Evolutionary conservation across 2,113 vertebrate genomes (phyloP).

Genomic region (Channa maculata): DNA sequence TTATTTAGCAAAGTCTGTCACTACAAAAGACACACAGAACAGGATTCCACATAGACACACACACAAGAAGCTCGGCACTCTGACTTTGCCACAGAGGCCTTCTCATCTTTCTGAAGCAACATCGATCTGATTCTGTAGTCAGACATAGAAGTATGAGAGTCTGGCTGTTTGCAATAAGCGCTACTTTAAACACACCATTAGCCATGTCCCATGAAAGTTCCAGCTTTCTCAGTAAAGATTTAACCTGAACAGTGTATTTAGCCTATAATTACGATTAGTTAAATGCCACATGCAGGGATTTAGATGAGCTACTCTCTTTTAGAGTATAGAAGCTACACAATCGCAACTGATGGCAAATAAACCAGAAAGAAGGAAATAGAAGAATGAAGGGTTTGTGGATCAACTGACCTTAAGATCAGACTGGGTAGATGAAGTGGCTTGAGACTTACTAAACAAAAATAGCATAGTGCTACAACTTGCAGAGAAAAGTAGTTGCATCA

Average conservation of each 20-base stretch:
- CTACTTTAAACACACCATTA: slow-evolving; percentile 80
- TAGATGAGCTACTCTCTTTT: slow-evolving; percentile 53
- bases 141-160: slow-evolving; percentile 66
- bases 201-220: slow-evolving; percentile 57
- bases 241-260: slow-evolving; percentile 65
- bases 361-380: slow-evolving; percentile 13
- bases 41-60: slow-evolving; percentile 7
- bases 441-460: slow-evolving; percentile 1
- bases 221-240: slow-evolving; percentile 76
- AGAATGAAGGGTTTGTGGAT: slow-evolving; percentile 19
- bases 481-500: too few relatives aligned
- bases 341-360: slow-evolving; percentile 30
- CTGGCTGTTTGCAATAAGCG: slow-evolving; percentile 47
- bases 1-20: slow-evolving; percentile 47
- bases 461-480: too few relatives aligned
- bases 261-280: slow-evolving; percentile 65
- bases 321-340: slow-evolving; percentile 31
- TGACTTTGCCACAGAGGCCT: slow-evolving; percentile 48
- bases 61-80: not conserved
- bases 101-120: slow-evolving; percentile 64
- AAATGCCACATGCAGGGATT: slow-evolving; percentile 57
- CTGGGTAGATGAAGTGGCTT: not conserved
- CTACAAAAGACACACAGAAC: slow-evolving; percentile 34
- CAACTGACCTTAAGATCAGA: slow-evolving; percentile 14
- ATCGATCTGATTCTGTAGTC: slow-evolving; percentile 68